Conservation (phyloP, 2,797 vertebrate species). For the Mastacembelus armatus region DNA sequence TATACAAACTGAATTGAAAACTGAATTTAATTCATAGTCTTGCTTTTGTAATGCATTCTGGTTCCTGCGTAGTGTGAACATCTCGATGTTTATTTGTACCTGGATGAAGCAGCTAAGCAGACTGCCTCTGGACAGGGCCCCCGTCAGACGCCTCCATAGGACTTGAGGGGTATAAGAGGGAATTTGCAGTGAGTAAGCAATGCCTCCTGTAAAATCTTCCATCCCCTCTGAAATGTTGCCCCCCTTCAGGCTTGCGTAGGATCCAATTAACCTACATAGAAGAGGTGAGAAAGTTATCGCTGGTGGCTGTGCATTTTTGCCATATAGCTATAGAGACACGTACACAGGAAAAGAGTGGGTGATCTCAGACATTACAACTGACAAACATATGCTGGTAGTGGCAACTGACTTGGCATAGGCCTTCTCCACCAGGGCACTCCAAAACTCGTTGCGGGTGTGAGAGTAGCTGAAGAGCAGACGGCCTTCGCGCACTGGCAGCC, state of each 20-base stretch:
- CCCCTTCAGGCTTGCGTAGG: constrained; percentile 84
- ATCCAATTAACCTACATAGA: constrained; percentile 78
- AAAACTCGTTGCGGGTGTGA: constrained; percentile 83
- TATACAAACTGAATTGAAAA: too few relatives aligned
- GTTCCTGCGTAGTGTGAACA: not conserved
- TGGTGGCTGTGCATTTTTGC: constrained; percentile 8
- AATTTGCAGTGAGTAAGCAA: constrained; percentile 76
- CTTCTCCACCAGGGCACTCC: constrained; percentile 89
- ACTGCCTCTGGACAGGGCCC: constrained; percentile 77
- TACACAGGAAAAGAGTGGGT: constrained; percentile 42
- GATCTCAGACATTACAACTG: constrained; percentile 70
- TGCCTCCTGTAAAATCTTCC: constrained; percentile 89
- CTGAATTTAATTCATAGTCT: too few relatives aligned
- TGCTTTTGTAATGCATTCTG: too few relatives aligned
- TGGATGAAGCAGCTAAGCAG: constrained; percentile 87
- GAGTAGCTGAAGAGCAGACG: constrained; percentile 88
- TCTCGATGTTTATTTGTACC: constrained; percentile 55
- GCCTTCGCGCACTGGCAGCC: constrained; percentile 83
- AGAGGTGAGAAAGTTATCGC: constrained; percentile 27
- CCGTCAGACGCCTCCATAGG: constrained; percentile 81
- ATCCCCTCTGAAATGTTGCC: constrained; percentile 88
- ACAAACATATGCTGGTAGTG: constrained; percentile 77
- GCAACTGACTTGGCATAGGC: constrained; percentile 88
- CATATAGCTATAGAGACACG: not conserved
- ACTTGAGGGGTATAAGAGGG: constrained; percentile 74